phyloP scores from a whole-genome alignment of 1,140 invertebrate species.

The Cherax quadricarinatus region DNA sequence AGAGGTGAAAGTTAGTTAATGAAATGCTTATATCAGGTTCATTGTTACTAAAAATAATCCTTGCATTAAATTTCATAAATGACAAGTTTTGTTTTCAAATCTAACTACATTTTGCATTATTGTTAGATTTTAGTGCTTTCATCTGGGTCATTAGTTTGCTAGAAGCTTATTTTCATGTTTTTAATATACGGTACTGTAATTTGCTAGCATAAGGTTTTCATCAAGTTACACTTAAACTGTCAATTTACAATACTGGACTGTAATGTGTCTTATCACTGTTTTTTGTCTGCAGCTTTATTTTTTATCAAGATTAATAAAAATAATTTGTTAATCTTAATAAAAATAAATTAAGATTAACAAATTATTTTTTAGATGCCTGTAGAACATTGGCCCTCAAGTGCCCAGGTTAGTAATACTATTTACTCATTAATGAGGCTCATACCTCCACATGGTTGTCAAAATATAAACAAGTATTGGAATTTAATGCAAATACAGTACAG shows the following conservation, averaged over 20 bases:
- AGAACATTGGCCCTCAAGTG: neutral
- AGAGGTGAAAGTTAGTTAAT: slow-evolving; percentile 25
- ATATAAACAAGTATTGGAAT: neutral
- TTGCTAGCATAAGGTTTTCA: too few relatives aligned
- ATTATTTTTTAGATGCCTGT: too few relatives aligned
- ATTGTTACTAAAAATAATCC: neutral
- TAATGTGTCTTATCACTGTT: too few relatives aligned
- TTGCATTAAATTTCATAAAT: neutral
- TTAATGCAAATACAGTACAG: neutral
- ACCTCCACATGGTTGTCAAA: neutral
- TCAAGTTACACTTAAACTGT: too few relatives aligned
- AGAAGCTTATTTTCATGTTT: neutral
- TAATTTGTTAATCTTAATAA: too few relatives aligned
- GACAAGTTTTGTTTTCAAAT: neutral
- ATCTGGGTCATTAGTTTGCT: neutral
- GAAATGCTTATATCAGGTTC: slow-evolving; percentile 12
- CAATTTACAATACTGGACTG: too few relatives aligned
- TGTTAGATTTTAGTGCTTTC: neutral
- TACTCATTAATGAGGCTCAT: neutral
- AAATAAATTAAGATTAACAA: too few relatives aligned
- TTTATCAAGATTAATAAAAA: too few relatives aligned
- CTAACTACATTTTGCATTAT: neutral
- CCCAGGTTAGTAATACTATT: neutral
- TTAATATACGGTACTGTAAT: too few relatives aligned
- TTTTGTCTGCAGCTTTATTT: too few relatives aligned